phyloP scores from a whole-genome alignment of 2,797 vertebrate genomes.

The Balearica regulorum region DNA sequence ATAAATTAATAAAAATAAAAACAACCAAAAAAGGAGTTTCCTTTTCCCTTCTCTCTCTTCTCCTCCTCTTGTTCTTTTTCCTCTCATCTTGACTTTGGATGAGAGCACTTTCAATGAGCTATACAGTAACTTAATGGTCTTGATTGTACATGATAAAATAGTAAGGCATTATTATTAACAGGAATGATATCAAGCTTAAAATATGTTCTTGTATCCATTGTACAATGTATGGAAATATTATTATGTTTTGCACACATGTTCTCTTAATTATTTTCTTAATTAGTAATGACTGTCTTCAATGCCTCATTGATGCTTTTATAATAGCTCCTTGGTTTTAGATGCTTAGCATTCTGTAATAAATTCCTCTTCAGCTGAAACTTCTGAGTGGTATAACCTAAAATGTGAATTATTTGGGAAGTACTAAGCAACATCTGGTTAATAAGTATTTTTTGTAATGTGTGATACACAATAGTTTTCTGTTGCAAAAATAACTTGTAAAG shows the following conservation, averaged over 20 bases:
- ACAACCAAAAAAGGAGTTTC: neutral
- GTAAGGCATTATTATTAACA: neutral
- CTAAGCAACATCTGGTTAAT: neutral
- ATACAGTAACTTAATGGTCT: neutral
- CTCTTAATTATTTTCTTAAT: slow-evolving; percentile 3
- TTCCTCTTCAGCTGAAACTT: neutral
- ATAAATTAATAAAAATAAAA: neutral
- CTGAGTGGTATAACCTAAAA: neutral
- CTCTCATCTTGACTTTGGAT: neutral
- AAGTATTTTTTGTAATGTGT: neutral
- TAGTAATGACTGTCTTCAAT: neutral
- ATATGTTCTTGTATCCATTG: neutral
- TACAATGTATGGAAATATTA: neutral
- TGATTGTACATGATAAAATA: neutral
- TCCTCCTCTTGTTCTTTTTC: neutral
- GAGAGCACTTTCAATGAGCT: neutral
- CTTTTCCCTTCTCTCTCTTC: neutral
- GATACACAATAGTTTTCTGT: neutral
- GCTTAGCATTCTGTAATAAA: neutral
- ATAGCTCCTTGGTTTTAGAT: neutral
- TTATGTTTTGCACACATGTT: neutral
- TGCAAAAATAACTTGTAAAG: neutral
- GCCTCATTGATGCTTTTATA: neutral
- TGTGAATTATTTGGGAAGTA: neutral
- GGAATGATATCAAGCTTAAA: neutral